A percentile compares a stretch with the other conserved stretches of the same genome.
Conservation (phyloP, 1,140 invertebrate species). For the Diorhabda sublineata region DNA sequence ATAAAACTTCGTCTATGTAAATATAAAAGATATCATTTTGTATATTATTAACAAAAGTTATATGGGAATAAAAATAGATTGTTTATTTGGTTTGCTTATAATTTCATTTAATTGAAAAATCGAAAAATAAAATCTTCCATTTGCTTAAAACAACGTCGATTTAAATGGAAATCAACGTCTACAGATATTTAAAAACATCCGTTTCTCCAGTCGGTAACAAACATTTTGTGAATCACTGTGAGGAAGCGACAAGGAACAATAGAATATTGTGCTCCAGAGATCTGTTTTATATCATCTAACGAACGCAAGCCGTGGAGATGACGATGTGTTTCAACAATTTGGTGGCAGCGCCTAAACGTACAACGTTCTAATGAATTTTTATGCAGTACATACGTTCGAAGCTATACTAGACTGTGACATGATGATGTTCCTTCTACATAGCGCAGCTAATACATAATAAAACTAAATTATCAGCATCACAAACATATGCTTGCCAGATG, state of each 20-base stretch:
- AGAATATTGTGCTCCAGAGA: not conserved
- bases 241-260: constrained; percentile 2
- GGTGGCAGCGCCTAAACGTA: not conserved
- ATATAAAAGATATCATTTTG: too few relatives aligned
- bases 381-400: not conserved
- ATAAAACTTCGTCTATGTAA: too few relatives aligned
- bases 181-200: not conserved
- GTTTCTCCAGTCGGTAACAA: not conserved
- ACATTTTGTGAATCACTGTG: not conserved
- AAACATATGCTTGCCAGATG: constrained; percentile 1
- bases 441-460: too few relatives aligned
- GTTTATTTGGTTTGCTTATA: too few relatives aligned
- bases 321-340: not conserved
- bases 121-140: too few relatives aligned
- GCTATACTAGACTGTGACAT: not conserved
- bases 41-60: too few relatives aligned
- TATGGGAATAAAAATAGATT: too few relatives aligned
- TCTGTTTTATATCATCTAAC: not conserved
- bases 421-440: not conserved
- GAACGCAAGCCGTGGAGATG: not conserved
- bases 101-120: too few relatives aligned
- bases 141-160: too few relatives aligned
- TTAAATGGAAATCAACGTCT: too few relatives aligned
- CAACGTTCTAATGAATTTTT: not conserved
- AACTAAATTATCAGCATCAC: not conserved